Percentiles rank a stretch among this genome's conserved stretches.
phyloP scores from a whole-genome alignment of 1,140 invertebrate species.

The Hylaeus volcanicus region DNA sequence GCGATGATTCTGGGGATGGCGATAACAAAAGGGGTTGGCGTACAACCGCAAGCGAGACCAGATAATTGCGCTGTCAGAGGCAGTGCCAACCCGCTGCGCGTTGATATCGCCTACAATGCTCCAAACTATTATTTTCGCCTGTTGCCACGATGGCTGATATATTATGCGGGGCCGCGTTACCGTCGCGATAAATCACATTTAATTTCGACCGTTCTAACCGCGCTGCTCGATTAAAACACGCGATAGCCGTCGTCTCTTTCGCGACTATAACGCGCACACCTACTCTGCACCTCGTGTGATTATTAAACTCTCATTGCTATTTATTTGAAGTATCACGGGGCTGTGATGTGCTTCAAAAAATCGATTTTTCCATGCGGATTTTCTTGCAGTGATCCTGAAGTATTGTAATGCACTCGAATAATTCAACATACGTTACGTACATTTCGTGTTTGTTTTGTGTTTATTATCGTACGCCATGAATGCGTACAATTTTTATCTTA shows the following conservation, averaged over 20 bases:
- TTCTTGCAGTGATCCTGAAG: too few relatives aligned
- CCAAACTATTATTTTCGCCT: constrained; percentile 60
- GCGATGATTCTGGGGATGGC: constrained; percentile 42
- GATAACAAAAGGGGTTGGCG: constrained; percentile 49
- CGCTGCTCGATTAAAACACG: neutral
- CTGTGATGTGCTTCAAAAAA: too few relatives aligned
- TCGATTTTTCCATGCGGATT: too few relatives aligned
- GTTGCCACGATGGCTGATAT: constrained; percentile 46
- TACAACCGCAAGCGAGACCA: constrained; percentile 66
- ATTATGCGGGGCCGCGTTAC: constrained; percentile 36
- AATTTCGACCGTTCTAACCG: constrained; percentile 11
- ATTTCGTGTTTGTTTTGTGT: too few relatives aligned
- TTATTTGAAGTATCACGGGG: too few relatives aligned
- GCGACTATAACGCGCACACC: neutral
- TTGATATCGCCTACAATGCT: constrained; percentile 55
- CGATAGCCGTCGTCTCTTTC: neutral
- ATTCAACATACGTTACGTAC: too few relatives aligned
- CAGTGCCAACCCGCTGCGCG: constrained; percentile 56
- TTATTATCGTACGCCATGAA: too few relatives aligned
- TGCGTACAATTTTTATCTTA: too few relatives aligned
- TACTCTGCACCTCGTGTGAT: too few relatives aligned
- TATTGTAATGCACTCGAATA: too few relatives aligned
- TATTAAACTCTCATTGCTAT: too few relatives aligned
- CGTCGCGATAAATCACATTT: constrained; percentile 47
- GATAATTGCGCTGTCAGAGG: constrained; percentile 73